These are phyloP conservation scores for Xiphophorus couchianus DNA, from an alignment of 2,113 vertebrate genomes.

Conservation along the genomic window DNA sequence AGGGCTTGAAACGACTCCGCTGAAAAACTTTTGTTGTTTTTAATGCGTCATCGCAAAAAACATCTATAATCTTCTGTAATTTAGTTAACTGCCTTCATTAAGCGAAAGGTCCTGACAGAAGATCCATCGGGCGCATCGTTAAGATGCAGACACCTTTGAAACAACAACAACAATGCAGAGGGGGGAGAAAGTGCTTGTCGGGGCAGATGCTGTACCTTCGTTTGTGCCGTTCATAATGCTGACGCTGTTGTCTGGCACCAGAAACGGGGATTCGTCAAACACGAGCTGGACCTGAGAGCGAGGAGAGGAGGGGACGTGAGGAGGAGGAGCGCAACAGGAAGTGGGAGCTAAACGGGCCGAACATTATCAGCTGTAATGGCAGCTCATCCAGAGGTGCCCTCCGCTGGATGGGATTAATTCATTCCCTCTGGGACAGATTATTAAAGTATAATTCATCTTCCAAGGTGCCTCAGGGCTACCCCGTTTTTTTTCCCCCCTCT, in stretches of 20 bases:
- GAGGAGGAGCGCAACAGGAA: not conserved
- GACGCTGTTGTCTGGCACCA: conserved; percentile 89
- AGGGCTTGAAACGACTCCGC: conserved; percentile 38
- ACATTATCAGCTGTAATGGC: conserved; percentile 54
- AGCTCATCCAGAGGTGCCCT: conserved; percentile 61
- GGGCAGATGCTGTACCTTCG: conserved; percentile 84
- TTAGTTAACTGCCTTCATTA: conserved; percentile 42
- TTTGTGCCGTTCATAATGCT: conserved; percentile 91
- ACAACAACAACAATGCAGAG: not conserved
- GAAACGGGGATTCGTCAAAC: conserved; percentile 93
- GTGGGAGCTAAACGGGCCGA: conserved; percentile 23
- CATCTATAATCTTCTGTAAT: conserved; percentile 42
- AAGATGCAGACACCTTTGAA: conserved; percentile 1
- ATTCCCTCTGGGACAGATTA: conserved; percentile 60
- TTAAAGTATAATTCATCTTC: conserved; percentile 68
- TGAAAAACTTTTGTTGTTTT: conserved; percentile 36
- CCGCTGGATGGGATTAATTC: conserved; percentile 61
- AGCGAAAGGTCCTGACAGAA: conserved; percentile 23
- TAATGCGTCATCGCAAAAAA: conserved; percentile 54
- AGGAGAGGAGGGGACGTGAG: not conserved
- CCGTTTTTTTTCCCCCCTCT: conserved; percentile 35
- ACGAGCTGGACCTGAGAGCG: conserved; percentile 84
- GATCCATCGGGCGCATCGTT: not conserved
- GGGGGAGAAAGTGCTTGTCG: not conserved
- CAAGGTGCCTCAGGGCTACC: conserved; percentile 53